phyloP scores from a whole-genome alignment of 2,113 vertebrate species.

The Oriolus oriolus region DNA sequence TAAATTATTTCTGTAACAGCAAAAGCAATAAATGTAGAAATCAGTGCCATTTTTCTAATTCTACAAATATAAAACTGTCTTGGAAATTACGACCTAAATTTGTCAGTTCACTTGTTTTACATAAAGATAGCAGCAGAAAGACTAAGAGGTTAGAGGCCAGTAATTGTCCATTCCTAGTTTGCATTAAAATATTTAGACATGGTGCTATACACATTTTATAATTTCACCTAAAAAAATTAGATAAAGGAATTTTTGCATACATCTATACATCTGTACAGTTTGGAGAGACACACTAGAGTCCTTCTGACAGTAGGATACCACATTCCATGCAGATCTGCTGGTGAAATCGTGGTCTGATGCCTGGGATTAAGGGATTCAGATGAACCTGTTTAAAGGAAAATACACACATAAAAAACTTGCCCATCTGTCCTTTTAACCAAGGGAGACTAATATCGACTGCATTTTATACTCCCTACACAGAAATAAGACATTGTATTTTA shows the following conservation, averaged over 20 bases:
- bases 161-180: not conserved
- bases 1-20: not conserved
- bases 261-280: constrained; percentile 97
- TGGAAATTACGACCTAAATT: not conserved
- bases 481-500: not conserved
- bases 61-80: not conserved
- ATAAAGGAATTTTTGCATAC: constrained; percentile 71
- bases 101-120: not conserved
- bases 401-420: not conserved
- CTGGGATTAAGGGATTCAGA: constrained; percentile 75
- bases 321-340: constrained; percentile 98
- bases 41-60: not conserved
- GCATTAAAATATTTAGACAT: not conserved
- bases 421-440: not conserved
- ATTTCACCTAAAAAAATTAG: not conserved
- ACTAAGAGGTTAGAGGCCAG: not conserved
- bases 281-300: constrained; percentile 95
- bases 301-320: constrained; percentile 98
- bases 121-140: not conserved
- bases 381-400: constrained; percentile 67
- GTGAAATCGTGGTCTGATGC: constrained; percentile 82
- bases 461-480: not conserved
- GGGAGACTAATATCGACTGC: not conserved
- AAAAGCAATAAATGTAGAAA: not conserved
- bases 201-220: not conserved